Percentiles rank a stretch among this genome's conserved stretches.
Evolutionary conservation across 2,888 invertebrate genomes (phyloP).

Genomic region (Odiellus spinosus): DNA sequence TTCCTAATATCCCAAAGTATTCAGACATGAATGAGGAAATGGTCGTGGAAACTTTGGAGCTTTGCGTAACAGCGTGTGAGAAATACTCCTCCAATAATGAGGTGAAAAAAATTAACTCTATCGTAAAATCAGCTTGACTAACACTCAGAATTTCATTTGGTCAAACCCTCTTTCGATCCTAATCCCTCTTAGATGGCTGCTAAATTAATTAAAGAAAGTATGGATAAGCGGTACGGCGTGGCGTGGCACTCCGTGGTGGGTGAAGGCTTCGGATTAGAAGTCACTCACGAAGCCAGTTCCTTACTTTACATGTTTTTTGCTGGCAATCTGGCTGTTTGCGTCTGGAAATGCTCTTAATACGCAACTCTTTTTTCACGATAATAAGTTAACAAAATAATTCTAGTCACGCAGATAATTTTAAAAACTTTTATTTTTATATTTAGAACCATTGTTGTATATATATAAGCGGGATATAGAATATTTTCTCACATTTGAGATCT

Average conservation of each 20-base stretch:
- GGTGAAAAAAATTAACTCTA: constrained; percentile 32
- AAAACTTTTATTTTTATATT: no score
- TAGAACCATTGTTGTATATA: no score
- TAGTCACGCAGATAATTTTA: no score
- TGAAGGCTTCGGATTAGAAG: constrained; percentile 84
- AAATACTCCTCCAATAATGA: constrained; percentile 72
- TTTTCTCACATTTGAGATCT: no score
- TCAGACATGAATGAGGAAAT: constrained; percentile 90
- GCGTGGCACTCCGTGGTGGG: constrained; percentile 92
- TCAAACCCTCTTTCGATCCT: constrained; percentile 1
- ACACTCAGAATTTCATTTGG: not conserved
- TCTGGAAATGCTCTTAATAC: constrained; percentile 69
- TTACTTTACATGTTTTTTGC: constrained; percentile 78
- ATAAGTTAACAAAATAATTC: no score
- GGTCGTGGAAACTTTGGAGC: constrained; percentile 71
- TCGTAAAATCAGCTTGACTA: not conserved
- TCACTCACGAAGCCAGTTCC: constrained; percentile 76
- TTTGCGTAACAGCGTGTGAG: constrained; percentile 84
- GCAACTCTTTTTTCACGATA: no score
- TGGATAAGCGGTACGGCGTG: constrained; percentile 91
- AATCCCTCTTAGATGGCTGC: constrained; percentile 61
- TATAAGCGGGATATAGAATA: no score
- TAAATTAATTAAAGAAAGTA: constrained; percentile 78
- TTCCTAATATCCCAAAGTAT: no score
- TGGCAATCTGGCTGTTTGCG: constrained; percentile 70